Evolutionary conservation across 1,140 invertebrate species (phyloP).

Genomic region (Teleogryllus occipitalis): DNA sequence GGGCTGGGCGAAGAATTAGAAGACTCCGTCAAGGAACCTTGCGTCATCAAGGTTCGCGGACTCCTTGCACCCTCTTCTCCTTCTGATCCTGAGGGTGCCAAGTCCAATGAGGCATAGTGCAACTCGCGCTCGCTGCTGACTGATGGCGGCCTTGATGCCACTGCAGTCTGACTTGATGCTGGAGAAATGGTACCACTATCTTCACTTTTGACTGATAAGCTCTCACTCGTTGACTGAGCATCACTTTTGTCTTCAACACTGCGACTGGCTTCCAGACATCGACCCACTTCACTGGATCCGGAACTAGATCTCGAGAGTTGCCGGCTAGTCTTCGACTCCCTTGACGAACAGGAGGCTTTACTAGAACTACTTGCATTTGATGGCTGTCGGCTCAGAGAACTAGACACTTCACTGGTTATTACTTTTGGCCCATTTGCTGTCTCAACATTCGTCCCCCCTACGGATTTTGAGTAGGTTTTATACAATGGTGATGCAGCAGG

Average conservation of each 20-base stretch:
- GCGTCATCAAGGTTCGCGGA: constrained; percentile 24
- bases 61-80: constrained; percentile 25
- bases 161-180: constrained; percentile 23
- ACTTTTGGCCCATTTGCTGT: not conserved
- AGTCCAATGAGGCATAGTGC: constrained; percentile 35
- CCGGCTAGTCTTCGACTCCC: not conserved
- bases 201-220: not conserved
- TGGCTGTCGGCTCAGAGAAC: not conserved
- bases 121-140: constrained; percentile 33
- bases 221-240: not conserved
- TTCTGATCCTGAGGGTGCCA: constrained; percentile 27
- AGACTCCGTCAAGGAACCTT: constrained; percentile 26
- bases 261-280: not conserved
- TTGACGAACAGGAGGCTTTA: not conserved
- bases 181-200: constrained; percentile 3
- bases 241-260: not conserved
- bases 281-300: not conserved
- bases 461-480: not conserved
- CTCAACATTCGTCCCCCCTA: not conserved
- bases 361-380: not conserved
- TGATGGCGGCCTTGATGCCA: constrained; percentile 31
- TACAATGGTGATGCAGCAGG: not conserved
- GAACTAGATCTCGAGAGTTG: constrained; percentile 11
- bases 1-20: constrained; percentile 28
- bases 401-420: not conserved